phyloP scores from a whole-genome alignment of 2,888 invertebrate species.

The Onchidella celtica region DNA sequence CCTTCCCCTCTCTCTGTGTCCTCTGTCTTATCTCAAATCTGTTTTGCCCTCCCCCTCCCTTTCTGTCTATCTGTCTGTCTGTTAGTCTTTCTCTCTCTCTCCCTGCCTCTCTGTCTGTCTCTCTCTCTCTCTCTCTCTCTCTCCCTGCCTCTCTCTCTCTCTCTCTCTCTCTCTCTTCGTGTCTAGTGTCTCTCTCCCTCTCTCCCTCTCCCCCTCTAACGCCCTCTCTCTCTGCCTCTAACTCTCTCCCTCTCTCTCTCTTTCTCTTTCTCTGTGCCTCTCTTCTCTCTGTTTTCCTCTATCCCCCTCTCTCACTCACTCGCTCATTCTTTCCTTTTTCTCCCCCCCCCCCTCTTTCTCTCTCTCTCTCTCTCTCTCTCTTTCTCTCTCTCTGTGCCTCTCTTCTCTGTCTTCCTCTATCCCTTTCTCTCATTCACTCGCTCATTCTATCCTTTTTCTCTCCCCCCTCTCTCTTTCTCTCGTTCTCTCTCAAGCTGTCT shows the following conservation, averaged over 20 bases:
- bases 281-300: not conserved
- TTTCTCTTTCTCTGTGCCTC: not conserved
- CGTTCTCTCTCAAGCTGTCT: not conserved
- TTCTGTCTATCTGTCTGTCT: too few species aligned
- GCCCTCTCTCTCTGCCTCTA: conserved; percentile 2
- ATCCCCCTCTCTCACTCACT: not conserved
- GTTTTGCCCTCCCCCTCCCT: not conserved
- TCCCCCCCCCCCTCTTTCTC: not conserved
- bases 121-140: not conserved
- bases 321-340: not conserved
- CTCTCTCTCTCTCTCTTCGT: too few species aligned
- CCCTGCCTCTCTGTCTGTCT: too few species aligned
- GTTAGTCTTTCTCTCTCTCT: too few species aligned
- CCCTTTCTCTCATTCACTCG: too few species aligned
- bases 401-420: too few species aligned
- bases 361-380: not conserved
- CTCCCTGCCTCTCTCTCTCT: too few species aligned
- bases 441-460: too few species aligned
- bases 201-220: not conserved
- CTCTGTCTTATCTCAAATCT: too few species aligned
- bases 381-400: too few species aligned
- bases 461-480: not conserved
- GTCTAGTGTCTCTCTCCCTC: too few species aligned
- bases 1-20: too few species aligned
- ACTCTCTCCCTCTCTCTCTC: not conserved